A percentile compares a stretch with the other conserved stretches of the same genome.
phyloP scores from a whole-genome alignment of 2,888 invertebrate genomes.

The Thereva nobilitata region DNA sequence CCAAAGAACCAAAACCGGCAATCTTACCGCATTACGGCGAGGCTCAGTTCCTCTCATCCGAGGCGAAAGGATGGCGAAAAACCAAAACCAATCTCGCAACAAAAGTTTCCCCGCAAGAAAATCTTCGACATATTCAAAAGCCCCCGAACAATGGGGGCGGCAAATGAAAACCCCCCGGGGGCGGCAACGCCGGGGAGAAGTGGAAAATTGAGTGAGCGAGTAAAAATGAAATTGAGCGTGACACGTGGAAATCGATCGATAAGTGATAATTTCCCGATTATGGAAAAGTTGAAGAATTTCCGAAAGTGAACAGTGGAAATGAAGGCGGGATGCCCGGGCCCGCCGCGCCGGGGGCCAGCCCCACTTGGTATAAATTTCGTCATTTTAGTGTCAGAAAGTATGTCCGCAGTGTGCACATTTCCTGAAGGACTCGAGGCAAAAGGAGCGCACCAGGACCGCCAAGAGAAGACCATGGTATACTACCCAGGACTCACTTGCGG shows the following conservation, averaged over 20 bases:
- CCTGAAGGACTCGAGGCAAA: conserved; percentile 13
- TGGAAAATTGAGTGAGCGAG: conserved; percentile 35
- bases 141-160: conserved; percentile 23
- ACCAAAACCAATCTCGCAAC: conserved; percentile 31
- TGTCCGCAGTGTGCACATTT: conserved; percentile 30
- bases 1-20: no score
- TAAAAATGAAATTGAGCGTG: conserved; percentile 34
- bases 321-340: not conserved
- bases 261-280: conserved; percentile 35
- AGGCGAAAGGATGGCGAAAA: no score
- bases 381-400: conserved; percentile 23
- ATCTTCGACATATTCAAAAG: conserved; percentile 24
- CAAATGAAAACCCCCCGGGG: conserved; percentile 6
- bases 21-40: no score
- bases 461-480: no score
- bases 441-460: not conserved
- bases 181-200: not conserved
- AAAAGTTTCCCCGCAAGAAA: conserved; percentile 30
- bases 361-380: conserved; percentile 20
- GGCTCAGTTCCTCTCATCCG: no score
- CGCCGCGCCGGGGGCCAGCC: not conserved
- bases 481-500: not conserved
- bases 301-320: conserved; percentile 27
- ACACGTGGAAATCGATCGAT: conserved; percentile 34
- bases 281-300: conserved; percentile 29